Conservation (phyloP, 2,888 invertebrate species). For the Malthinus seriepunctatus region DNA sequence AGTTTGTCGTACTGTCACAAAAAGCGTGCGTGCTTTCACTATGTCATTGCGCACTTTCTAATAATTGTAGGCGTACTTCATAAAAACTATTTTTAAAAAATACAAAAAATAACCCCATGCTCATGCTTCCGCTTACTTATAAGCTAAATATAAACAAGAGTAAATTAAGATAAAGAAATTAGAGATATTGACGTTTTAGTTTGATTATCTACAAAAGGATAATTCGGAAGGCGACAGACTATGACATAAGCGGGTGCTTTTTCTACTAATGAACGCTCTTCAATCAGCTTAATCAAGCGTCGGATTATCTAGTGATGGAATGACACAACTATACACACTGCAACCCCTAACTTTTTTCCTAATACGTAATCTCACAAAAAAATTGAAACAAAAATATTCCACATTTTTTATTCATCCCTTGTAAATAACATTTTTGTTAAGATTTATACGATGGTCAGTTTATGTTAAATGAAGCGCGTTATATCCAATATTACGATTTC, state of each 20-base stretch:
- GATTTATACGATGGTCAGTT: slow-evolving; percentile 13
- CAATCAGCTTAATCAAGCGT: slow-evolving; percentile 32
- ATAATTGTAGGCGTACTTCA: slow-evolving; percentile 4
- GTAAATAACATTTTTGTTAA: neutral
- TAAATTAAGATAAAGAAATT: neutral
- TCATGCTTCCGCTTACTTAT: too few species aligned
- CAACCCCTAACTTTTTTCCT: neutral
- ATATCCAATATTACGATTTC: slow-evolving; percentile 13
- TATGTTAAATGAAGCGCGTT: slow-evolving; percentile 16
- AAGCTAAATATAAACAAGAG: too few species aligned
- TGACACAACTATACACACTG: slow-evolving; percentile 25
- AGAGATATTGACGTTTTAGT: neutral
- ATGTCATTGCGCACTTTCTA: slow-evolving; percentile 36
- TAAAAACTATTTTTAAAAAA: neutral
- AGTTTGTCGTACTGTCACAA: slow-evolving; percentile 38
- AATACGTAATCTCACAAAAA: neutral
- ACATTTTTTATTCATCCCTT: too few species aligned
- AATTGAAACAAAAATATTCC: too few species aligned
- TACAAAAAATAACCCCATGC: neutral
- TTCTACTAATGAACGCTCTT: slow-evolving; percentile 35
- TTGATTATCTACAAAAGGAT: slow-evolving; percentile 14
- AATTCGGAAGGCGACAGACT: slow-evolving; percentile 31
- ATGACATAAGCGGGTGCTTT: slow-evolving; percentile 32
- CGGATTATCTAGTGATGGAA: slow-evolving; percentile 25
- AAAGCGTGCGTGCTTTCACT: slow-evolving; percentile 40